Base-by-base conservation (phyloP, 1,140 invertebrate species). In the Drosophila guanche region DNA sequence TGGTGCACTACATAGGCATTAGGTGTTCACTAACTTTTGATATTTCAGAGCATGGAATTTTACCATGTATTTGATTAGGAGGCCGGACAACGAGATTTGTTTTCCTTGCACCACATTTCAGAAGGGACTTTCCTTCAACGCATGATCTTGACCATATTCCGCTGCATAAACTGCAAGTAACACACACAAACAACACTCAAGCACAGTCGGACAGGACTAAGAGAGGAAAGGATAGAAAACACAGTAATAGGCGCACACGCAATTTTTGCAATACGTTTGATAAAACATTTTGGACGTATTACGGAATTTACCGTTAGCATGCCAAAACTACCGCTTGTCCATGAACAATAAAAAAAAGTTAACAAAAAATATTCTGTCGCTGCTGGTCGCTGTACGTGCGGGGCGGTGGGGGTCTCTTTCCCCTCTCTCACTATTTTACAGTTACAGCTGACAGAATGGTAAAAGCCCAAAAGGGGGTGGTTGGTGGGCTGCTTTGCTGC, bases 111-210 rank as follows among this genome's bases (percentile, higher is more conserved):
- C 4, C 33, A 12, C 33, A 37, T 37, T 37, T 37, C 33, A 4
- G 0, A 0, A 4, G 33, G 33, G 10, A 37, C 0, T 37, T 37
- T 37, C 3, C 10, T 37, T 12, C 33, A 37, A 12, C 10, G n/a
- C 14, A 2, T 43, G 0, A 73, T 73, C 69, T 42, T 50, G 59
- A 73, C 37, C 53, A 52, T 12, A 16, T 3, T 7, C 40, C 22
- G 25, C 25, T 56, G 70, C 71, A 74, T 56, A 37, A 74, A 73
- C 70, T 74, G 69, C 70, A 73, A 40, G 59, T 43, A 23, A 73
- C 29, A 25, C 16, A 16, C 45, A 33, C 47, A 51, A 23, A 23
- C 8, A 22, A 7, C 45, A 27, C 20, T 52, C 47, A 22, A n/a
- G 27, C 29, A 57, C 14, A 60, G 20, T 43, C 10, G 12, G 37